Conservation (phyloP, 2,113 vertebrate species). For the Acinonyx jubatus region DNA sequence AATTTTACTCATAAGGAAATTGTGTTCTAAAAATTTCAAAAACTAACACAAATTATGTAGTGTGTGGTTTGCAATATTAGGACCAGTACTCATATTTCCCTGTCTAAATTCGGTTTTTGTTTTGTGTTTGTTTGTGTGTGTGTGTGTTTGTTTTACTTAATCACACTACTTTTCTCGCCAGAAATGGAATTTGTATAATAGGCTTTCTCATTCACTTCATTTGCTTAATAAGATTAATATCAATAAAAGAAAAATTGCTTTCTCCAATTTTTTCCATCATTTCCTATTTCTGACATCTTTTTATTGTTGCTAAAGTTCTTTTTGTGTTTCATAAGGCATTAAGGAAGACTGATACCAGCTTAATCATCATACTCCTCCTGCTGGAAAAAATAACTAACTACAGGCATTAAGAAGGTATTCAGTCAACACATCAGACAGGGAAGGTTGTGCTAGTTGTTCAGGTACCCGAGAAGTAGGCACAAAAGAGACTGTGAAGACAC, state of each 20-base stretch:
- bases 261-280: not conserved
- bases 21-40: not conserved
- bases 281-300: conserved; percentile 1
- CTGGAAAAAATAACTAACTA: conserved; percentile 56
- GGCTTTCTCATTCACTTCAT: not conserved
- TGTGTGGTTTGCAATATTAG: not conserved
- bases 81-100: not conserved
- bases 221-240: conserved; percentile 24
- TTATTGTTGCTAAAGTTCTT: not conserved
- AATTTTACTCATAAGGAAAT: conserved; percentile 41
- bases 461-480: not conserved
- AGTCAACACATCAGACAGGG: not conserved
- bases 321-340: not conserved
- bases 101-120: not conserved
- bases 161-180: not conserved
- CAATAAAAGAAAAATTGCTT: not conserved
- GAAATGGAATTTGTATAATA: not conserved
- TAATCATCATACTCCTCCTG: conserved; percentile 53
- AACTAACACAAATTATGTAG: not conserved
- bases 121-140: not conserved
- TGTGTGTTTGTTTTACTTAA: not conserved
- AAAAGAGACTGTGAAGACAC: not conserved
- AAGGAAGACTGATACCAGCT: not conserved
- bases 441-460: not conserved
- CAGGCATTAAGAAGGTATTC: not conserved